These are phyloP conservation scores for Strix aluco DNA, from an alignment of 2,113 vertebrate genomes.

Conservation along the genomic window DNA sequence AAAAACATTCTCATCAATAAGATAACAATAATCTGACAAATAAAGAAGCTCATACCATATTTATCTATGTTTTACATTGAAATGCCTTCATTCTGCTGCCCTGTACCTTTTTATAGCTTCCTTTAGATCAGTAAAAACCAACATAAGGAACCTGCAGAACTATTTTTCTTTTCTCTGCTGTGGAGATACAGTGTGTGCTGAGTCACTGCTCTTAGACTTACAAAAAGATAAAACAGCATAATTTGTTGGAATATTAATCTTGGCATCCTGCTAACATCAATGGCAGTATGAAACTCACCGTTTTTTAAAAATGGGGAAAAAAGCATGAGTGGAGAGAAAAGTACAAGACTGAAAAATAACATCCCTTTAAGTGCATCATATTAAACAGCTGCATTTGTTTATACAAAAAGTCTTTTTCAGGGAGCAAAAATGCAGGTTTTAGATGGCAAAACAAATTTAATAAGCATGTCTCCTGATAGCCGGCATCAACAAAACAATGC, in stretches of 20 bases:
- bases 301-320: not conserved
- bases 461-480: not conserved
- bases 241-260: not conserved
- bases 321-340: fast-evolving
- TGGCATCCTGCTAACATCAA: not conserved
- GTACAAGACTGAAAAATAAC: not conserved
- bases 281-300: not conserved
- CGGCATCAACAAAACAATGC: not conserved
- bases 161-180: not conserved
- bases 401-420: not conserved
- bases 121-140: not conserved
- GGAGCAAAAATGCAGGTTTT: not conserved
- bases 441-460: not conserved
- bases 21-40: not conserved
- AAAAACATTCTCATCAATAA: not conserved
- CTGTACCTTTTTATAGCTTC: not conserved
- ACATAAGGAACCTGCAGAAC: not conserved
- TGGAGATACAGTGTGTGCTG: not conserved
- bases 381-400: not conserved
- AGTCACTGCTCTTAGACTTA: conserved; percentile 14
- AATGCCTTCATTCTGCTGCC: not conserved
- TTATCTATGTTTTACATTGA: not conserved
- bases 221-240: not conserved
- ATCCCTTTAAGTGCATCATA: not conserved
- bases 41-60: not conserved